Conservation (phyloP, 2,797 vertebrate species). For the Artibeus jamaicensis region DNA sequence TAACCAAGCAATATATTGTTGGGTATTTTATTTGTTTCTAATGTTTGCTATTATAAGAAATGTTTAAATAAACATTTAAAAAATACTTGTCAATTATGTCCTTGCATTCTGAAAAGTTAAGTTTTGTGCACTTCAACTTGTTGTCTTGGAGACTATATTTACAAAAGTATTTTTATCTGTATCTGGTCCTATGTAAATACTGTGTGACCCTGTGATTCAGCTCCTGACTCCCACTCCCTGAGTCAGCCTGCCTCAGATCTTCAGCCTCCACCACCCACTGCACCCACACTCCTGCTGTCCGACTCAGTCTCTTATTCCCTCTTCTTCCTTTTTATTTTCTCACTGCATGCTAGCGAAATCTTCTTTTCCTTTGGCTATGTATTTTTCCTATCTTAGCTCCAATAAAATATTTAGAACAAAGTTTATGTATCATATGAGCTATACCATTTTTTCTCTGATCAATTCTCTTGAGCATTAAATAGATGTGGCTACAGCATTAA, state of each 20-base stretch:
- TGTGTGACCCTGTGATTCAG: neutral
- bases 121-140: neutral
- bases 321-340: neutral
- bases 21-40: neutral
- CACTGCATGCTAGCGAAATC: neutral
- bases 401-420: neutral
- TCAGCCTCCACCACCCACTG: neutral
- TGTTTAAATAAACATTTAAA: neutral
- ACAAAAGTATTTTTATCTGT: neutral
- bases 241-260: neutral
- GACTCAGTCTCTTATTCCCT: neutral
- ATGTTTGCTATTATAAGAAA: neutral
- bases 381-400: neutral
- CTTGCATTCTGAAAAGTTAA: neutral
- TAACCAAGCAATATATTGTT: neutral
- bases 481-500: neutral
- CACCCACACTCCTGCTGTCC: rapidly evolving
- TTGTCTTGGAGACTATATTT: neutral
- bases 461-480: neutral
- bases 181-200: neutral
- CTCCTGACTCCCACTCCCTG: neutral
- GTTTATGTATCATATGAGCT: neutral
- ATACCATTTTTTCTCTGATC: neutral
- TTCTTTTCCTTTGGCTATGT: neutral
- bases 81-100: neutral